These are phyloP conservation scores for Carassius auratus DNA, from an alignment of 2,113 vertebrate genomes.

Conservation along the genomic window DNA sequence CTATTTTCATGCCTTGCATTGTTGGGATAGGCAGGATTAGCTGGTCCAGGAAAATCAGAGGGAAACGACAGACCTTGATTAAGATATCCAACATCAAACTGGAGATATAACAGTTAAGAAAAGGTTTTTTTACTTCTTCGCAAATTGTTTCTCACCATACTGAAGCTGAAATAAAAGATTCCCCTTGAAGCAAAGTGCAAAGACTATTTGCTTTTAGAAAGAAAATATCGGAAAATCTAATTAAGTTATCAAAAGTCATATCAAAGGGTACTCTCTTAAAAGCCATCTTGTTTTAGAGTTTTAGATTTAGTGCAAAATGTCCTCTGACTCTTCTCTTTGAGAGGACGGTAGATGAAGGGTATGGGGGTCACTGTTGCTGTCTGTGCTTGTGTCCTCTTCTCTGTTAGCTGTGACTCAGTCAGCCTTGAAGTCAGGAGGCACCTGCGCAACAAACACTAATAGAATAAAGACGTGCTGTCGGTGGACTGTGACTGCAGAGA, in stretches of 20 bases:
- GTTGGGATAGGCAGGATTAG: constrained; percentile 1
- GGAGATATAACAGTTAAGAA: neutral
- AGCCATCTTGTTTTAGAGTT: neutral
- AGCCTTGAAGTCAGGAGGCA: constrained; percentile 25
- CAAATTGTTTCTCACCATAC: neutral
- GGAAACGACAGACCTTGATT: neutral
- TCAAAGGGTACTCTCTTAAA: neutral
- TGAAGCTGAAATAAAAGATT: neutral
- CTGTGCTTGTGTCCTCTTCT: neutral
- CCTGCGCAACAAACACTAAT: constrained; percentile 18
- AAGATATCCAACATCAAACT: neutral
- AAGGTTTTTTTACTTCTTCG: neutral
- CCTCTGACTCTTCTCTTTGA: neutral
- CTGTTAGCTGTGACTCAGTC: constrained; percentile 17
- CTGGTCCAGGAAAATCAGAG: neutral
- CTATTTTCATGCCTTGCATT: neutral
- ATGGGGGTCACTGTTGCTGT: neutral
- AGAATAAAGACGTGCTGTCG: constrained; percentile 14
- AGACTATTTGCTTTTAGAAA: neutral
- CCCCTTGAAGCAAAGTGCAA: neutral
- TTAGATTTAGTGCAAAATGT: neutral
- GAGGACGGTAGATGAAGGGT: neutral
- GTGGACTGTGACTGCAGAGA: neutral
- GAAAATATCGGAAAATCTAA: neutral
- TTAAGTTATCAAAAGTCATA: neutral